Conservation (phyloP, 2,113 vertebrate species). For the Mesocricetus auratus region DNA sequence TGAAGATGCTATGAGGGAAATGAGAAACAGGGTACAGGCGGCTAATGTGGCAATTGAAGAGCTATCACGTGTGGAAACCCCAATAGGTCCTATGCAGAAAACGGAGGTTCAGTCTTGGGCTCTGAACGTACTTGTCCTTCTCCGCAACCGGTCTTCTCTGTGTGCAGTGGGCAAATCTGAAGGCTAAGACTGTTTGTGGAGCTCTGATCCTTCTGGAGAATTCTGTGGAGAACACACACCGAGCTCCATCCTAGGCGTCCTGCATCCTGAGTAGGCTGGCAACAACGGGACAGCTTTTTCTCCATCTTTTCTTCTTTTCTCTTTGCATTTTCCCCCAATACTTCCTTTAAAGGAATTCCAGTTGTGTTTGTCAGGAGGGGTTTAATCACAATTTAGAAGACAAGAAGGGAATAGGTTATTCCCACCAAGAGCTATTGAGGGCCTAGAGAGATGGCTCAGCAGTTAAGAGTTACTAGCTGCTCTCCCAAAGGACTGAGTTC, state of each 20-base stretch:
- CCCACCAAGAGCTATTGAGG: slow-evolving; percentile 4
- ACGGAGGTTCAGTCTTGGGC: neutral
- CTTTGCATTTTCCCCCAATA: neutral
- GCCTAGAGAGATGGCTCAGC: neutral
- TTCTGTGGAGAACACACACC: neutral
- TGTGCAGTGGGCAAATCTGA: neutral
- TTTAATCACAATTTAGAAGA: slow-evolving; percentile 25
- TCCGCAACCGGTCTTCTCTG: neutral
- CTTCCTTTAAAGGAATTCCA: neutral
- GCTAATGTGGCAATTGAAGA: neutral
- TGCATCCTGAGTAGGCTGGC: neutral
- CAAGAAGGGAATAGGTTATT: neutral
- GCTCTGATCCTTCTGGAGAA: neutral
- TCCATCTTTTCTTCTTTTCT: neutral
- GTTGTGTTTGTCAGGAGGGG: neutral
- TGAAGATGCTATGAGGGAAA: neutral
- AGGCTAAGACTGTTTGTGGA: neutral
- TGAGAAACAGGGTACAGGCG: neutral
- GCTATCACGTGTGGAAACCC: neutral
- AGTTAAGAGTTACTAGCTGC: neutral
- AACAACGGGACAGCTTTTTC: neutral
- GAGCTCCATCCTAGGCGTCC: neutral
- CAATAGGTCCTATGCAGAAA: neutral
- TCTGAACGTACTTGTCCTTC: neutral
- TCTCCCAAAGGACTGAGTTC: neutral